Evolutionary conservation across 2,888 invertebrate genomes (phyloP), one percentile per base, ranked within the genome.

Genomic region (Rhagonycha lutea): DNA sequence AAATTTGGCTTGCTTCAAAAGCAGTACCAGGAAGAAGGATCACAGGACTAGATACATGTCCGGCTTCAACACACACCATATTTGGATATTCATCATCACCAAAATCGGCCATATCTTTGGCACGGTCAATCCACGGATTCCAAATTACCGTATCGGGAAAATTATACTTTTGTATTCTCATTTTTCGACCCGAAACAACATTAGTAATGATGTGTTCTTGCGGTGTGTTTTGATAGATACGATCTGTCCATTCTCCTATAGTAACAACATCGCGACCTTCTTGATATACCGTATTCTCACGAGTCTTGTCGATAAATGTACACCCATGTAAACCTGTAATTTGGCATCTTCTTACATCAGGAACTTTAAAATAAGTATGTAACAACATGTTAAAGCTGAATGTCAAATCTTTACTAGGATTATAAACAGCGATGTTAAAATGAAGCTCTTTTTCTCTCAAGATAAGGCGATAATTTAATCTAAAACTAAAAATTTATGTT

Each of bases 21-120:
- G 96, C 96, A 80, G 96, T 96, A 78, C 96, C 96, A 76, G 97
- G 96, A 84, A 96, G 90, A 81, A 98, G 91, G 85, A 96, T 94
- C 76, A 96, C 94, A 76, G 96, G 96, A 84, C 94, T 92, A 80
- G 95, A 94, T 23, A 98, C 96, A 84, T 95, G 94, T 26, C 97
- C 98, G 77, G 97, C 94, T 89, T 98, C 98, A 78, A 98, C 96
- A 88, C 98, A 98, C 82, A 98, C 92, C 98, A 98, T 98, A 87
- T 96, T 96, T 10, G 96, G 96, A 89, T 96, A 98, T 88, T 98
- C 98, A 85, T 97, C 97, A 88, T 98, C 97, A n/a, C 97, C 98
- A 87, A 98, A 97, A 89, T 98, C 98, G 3, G 93, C 91, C 89
- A 98, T 96, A 86, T 96, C 96, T 83, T 96, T 94, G 26, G 98